A percentile compares a stretch with the other conserved stretches of the same genome.
These are phyloP conservation scores for Latrodectus hesperus DNA, from an alignment of 2,888 invertebrate genomes.

Conservation along the genomic window DNA sequence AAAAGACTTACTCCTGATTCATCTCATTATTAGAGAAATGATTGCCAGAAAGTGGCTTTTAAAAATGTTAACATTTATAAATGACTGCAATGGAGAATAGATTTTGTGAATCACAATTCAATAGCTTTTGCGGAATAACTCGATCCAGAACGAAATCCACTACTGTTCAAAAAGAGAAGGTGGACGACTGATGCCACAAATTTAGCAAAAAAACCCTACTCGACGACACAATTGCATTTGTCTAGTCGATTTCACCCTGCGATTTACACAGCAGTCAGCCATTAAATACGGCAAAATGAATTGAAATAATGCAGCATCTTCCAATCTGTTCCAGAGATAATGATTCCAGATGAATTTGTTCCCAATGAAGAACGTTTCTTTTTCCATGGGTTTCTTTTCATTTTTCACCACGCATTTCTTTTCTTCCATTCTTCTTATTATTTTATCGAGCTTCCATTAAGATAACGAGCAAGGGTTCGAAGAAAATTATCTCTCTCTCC, in stretches of 20 bases:
- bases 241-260: constrained; percentile 37
- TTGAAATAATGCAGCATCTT: constrained; percentile 55
- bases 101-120: background rate
- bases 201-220: background rate
- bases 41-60: background rate
- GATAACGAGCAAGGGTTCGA: constrained; percentile 50
- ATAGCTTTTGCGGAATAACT: background rate
- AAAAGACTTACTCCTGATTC: background rate
- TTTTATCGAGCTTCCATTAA: constrained; percentile 46
- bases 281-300: constrained; percentile 29
- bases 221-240: background rate
- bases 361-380: constrained; percentile 45
- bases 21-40: background rate
- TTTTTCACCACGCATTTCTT: constrained; percentile 17
- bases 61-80: background rate
- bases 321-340: constrained; percentile 59
- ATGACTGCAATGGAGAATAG: background rate
- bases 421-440: constrained; percentile 16
- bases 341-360: constrained; percentile 64
- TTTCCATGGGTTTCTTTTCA: constrained; percentile 7
- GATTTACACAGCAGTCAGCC: constrained; percentile 29
- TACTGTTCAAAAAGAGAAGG: background rate
- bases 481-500: constrained; percentile 10
- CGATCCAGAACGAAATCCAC: background rate
- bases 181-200: background rate